phyloP scores from a whole-genome alignment of 2,113 vertebrate genomes.

The Vidua chalybeata region DNA sequence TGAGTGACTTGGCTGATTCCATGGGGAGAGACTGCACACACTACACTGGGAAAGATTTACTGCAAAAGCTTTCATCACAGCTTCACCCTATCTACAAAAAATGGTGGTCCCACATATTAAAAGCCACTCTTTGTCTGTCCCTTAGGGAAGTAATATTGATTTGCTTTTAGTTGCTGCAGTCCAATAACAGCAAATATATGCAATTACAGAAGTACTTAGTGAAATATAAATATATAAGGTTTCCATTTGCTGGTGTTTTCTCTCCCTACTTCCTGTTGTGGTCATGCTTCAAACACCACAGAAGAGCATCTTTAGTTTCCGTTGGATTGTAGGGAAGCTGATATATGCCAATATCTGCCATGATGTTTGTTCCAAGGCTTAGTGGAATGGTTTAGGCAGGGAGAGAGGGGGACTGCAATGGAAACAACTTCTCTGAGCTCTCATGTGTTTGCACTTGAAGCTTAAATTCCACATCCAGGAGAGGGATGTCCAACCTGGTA shows the following conservation, averaged over 20 bases:
- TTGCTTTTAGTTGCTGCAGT: constrained; percentile 24
- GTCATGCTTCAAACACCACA: background rate
- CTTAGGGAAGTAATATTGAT: background rate
- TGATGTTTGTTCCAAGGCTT: background rate
- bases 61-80: background rate
- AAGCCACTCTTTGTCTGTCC: background rate
- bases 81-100: background rate
- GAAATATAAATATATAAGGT: background rate
- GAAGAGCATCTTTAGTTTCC: background rate
- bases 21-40: background rate
- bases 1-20: background rate
- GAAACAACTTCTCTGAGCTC: background rate
- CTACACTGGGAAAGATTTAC: background rate
- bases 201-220: background rate
- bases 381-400: background rate
- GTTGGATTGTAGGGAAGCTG: background rate
- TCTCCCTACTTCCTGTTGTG: background rate
- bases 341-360: background rate
- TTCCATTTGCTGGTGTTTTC: background rate
- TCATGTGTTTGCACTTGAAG: background rate
- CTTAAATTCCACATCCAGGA: background rate
- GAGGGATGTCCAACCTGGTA: background rate
- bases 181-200: background rate
- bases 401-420: background rate
- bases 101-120: background rate